A percentile compares a stretch with the other conserved stretches of the same genome.
Evolutionary conservation across 2,113 vertebrate species (phyloP).

Genomic region (Cnemophilus loriae): DNA sequence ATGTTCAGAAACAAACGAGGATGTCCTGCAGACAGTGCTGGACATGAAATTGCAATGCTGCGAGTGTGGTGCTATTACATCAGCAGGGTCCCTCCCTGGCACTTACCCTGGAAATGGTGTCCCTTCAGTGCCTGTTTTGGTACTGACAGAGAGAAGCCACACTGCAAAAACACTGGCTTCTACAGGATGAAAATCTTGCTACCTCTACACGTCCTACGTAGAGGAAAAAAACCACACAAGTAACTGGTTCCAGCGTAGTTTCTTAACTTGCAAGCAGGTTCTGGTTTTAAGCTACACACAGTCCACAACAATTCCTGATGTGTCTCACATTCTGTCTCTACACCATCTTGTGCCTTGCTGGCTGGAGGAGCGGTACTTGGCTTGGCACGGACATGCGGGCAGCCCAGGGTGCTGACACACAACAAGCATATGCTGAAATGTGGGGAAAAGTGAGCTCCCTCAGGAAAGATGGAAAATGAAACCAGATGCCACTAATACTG

Average conservation of each 20-base stretch:
- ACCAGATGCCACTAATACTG: conserved; percentile 21
- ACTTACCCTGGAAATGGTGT: background rate
- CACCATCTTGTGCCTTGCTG: background rate
- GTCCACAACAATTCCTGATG: background rate
- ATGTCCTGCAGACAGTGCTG: background rate
- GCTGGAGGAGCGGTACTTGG: background rate
- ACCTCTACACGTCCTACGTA: background rate
- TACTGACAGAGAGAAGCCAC: background rate
- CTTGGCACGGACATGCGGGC: background rate
- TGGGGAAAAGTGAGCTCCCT: conserved; percentile 42
- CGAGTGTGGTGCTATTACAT: background rate
- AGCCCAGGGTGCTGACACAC: background rate
- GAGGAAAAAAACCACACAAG: background rate
- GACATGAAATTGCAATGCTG: background rate
- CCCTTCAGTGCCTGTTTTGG: background rate
- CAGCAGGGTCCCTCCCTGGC: background rate
- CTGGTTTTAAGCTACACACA: background rate
- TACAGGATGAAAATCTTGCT: background rate
- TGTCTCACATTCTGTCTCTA: background rate
- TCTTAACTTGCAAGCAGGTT: background rate
- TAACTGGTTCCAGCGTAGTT: background rate
- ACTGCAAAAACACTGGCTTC: background rate
- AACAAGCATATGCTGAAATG: conserved; percentile 14
- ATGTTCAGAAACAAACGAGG: background rate
- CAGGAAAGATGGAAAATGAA: conserved; percentile 53